Conservation (phyloP, 2,113 vertebrate genomes). For the Nycticryphes semicollaris region DNA sequence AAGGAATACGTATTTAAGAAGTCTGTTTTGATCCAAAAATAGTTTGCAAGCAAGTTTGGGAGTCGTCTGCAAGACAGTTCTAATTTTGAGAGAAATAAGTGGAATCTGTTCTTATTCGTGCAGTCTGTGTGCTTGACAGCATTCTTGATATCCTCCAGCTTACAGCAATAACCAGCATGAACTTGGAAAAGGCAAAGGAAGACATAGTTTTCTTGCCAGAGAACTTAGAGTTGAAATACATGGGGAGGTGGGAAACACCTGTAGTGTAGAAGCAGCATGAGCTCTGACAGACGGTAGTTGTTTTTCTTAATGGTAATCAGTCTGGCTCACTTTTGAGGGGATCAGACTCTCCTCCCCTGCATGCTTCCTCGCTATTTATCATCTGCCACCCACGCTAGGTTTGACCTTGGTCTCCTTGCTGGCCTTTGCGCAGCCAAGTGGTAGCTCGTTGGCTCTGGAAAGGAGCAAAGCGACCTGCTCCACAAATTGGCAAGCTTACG, state of each 20-base stretch:
- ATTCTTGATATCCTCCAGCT: neutral
- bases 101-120: neutral
- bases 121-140: neutral
- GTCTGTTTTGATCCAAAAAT: neutral
- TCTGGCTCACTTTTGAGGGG: neutral
- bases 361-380: neutral
- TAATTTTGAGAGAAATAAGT: neutral
- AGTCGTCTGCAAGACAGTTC: neutral
- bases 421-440: neutral
- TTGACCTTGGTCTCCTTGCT: neutral
- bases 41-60: neutral
- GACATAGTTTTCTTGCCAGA: neutral
- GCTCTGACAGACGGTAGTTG: neutral
- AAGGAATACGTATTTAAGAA: neutral
- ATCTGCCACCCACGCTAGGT: neutral
- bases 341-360: neutral
- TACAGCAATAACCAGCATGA: neutral
- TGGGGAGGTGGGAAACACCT: neutral
- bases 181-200: neutral
- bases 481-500: neutral
- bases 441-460: neutral
- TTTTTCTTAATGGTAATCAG: neutral
- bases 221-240: neutral
- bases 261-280: neutral
- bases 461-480: neutral